These are phyloP conservation scores for Elymnias hypermnestra DNA, from an alignment of 1,140 invertebrate species.

Conservation along the genomic window DNA sequence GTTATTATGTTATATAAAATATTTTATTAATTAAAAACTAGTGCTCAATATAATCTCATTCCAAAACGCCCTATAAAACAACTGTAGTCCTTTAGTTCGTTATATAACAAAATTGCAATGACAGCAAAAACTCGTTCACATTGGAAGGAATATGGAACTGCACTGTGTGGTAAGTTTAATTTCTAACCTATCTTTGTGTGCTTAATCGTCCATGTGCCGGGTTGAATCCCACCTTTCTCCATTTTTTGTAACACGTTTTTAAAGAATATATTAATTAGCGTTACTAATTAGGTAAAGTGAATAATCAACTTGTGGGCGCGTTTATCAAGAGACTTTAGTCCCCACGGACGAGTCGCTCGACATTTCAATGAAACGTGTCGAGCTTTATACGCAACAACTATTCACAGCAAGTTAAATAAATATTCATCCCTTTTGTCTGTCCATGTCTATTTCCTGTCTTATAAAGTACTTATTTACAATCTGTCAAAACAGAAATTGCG, in stretches of 20 bases:
- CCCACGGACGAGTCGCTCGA: constrained; percentile 14
- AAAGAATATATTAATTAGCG: no score
- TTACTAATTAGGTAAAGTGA: constrained; percentile 7
- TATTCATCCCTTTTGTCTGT: constrained; percentile 18
- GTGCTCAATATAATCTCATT: constrained; percentile 74
- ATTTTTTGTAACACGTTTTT: no score
- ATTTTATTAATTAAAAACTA: constrained; percentile 53
- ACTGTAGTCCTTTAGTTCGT: constrained; percentile 39
- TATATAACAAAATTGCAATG: constrained; percentile 52
- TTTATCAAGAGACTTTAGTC: constrained; percentile 24
- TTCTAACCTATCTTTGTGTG: constrained; percentile 55
- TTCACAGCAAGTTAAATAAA: constrained; percentile 22
- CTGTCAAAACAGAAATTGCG: constrained; percentile 1
- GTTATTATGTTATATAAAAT: constrained; percentile 61
- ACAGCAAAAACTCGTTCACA: constrained; percentile 70
- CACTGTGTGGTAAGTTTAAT: constrained; percentile 69
- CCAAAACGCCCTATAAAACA: constrained; percentile 60
- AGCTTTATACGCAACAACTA: constrained; percentile 17
- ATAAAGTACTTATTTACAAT: not conserved
- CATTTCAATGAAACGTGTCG: constrained; percentile 36
- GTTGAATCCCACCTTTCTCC: no score
- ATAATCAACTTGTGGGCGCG: constrained; percentile 14
- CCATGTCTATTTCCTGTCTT: no score
- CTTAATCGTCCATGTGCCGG: constrained; percentile 9
- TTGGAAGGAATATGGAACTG: constrained; percentile 76